These are phyloP conservation scores for Eidolon helvum DNA, from an alignment of 2,113 vertebrate genomes.

Conservation along the genomic window DNA sequence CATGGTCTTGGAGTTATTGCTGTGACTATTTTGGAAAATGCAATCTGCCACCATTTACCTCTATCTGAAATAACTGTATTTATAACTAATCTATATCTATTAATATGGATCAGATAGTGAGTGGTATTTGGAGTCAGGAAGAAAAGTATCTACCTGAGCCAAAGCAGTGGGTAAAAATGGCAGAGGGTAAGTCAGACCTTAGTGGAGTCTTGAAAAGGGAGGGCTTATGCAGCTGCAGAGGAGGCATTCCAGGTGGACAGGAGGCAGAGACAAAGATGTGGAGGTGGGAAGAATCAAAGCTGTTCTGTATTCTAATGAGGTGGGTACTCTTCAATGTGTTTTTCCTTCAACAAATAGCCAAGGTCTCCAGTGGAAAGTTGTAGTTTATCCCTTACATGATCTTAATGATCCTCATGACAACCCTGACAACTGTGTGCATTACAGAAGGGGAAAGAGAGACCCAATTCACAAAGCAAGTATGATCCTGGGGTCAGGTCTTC, in stretches of 20 bases:
- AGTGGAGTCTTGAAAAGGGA: not conserved
- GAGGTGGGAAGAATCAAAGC: not conserved
- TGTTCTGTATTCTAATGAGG: not conserved
- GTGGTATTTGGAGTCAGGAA: not conserved
- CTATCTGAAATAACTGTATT: not conserved
- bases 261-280: not conserved
- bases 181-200: not conserved
- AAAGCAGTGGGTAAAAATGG: not conserved
- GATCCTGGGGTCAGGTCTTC: not conserved
- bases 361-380: not conserved
- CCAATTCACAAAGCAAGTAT: not conserved
- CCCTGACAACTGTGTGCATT: not conserved
- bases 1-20: not conserved
- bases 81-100: not conserved
- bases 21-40: not conserved
- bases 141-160: not conserved
- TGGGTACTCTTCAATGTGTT: not conserved
- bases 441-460: not conserved
- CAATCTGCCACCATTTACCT: not conserved
- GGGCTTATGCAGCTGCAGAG: not conserved
- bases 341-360: not conserved
- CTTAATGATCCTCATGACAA: not conserved
- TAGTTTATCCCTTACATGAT: not conserved
- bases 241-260: not conserved
- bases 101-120: not conserved